phyloP scores from a whole-genome alignment of 2,797 vertebrate species.

The Lithobates sylvaticus region DNA sequence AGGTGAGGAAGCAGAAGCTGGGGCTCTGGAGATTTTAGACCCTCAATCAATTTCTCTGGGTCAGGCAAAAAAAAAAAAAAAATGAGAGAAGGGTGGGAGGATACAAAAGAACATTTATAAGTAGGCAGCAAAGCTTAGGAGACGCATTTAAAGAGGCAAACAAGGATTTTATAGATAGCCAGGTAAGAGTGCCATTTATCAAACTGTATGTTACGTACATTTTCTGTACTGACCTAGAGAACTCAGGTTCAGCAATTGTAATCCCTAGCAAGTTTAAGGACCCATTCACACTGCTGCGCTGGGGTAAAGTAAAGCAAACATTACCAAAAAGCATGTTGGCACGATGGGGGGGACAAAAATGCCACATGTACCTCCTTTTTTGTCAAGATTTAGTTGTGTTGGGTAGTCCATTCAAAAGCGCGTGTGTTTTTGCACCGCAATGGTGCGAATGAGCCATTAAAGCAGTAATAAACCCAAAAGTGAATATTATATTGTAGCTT shows the following conservation, averaged over 20 bases:
- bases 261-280: no score
- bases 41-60: conserved; percentile 92
- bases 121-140: conserved; percentile 42
- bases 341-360: no score
- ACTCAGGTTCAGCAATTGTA: background rate
- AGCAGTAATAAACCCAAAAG: no score
- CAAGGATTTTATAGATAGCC: background rate
- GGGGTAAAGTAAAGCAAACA: no score
- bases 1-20: conserved; percentile 88
- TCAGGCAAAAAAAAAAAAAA: conserved; percentile 63
- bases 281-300: no score
- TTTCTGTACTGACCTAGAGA: background rate
- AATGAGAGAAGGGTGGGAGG: conserved; percentile 42
- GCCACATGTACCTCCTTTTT: no score
- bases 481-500: no score
- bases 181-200: background rate
- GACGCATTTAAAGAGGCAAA: conserved; percentile 1
- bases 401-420: no score
- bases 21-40: conserved; percentile 88
- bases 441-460: no score
- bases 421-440: no score
- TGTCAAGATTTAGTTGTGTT: no score
- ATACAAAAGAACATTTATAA: conserved; percentile 18
- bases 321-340: no score
- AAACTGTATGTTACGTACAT: background rate